Percentiles rank a stretch among this genome's conserved stretches.
phyloP scores from a whole-genome alignment of 2,113 vertebrate genomes.

The Notothenia coriiceps region DNA sequence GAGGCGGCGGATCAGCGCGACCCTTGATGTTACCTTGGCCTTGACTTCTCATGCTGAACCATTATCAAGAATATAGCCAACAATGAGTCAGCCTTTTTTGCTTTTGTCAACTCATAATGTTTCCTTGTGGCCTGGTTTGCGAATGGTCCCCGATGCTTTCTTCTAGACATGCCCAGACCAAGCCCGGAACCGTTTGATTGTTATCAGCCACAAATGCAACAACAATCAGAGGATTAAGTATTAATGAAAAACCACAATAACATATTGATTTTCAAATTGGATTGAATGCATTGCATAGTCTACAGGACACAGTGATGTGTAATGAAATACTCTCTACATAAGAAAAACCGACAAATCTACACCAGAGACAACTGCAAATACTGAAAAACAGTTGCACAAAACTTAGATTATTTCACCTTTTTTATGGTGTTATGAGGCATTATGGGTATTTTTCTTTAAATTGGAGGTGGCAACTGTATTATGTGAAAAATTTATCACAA shows the following conservation, averaged over 20 bases:
- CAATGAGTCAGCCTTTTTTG: no score
- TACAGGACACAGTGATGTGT: not conserved
- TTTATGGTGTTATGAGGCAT: slow-evolving; percentile 29
- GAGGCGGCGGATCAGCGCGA: no score
- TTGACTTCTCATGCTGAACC: no score
- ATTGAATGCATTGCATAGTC: not conserved
- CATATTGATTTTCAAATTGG: slow-evolving; percentile 13
- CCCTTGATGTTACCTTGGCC: no score
- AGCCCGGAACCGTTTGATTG: not conserved
- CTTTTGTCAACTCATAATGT: not conserved
- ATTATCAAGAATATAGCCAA: no score
- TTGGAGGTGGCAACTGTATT: not conserved
- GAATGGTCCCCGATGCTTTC: not conserved
- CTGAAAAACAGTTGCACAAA: not conserved
- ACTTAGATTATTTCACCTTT: slow-evolving; percentile 1
- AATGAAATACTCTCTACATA: not conserved
- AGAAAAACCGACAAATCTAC: not conserved
- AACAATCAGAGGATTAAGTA: slow-evolving; percentile 7
- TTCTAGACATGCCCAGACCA: not conserved
- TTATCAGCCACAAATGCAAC: not conserved
- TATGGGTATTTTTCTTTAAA: slow-evolving; percentile 33
- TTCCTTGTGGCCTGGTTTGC: not conserved
- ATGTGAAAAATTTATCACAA: slow-evolving; percentile 9
- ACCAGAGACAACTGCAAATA: not conserved
- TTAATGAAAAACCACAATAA: not conserved